These are phyloP conservation scores for Saturnia japonica DNA, from an alignment of 2,888 invertebrate genomes.

Conservation along the genomic window DNA sequence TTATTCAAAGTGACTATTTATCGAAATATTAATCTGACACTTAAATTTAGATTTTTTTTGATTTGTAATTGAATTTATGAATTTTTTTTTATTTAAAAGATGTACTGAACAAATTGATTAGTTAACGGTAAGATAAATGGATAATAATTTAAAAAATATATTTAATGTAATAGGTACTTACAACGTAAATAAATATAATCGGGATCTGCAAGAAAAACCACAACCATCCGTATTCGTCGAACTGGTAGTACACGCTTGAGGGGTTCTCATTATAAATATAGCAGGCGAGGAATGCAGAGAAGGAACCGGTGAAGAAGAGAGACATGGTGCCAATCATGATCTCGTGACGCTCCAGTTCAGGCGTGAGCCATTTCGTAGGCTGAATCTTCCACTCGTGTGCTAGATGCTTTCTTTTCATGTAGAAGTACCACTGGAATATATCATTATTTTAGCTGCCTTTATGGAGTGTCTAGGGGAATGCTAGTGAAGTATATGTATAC, in stretches of 20 bases:
- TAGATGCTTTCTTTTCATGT: constrained; percentile 82
- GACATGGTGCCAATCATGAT: constrained; percentile 84
- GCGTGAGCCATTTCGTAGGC: constrained; percentile 85
- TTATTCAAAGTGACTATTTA: too few relatives aligned
- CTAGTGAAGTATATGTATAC: background rate
- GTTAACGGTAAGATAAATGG: too few relatives aligned
- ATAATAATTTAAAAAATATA: background rate
- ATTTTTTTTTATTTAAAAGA: background rate
- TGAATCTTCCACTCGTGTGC: constrained; percentile 89
- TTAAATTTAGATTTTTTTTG: too few relatives aligned
- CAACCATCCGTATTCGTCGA: constrained; percentile 83
- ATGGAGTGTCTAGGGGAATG: too few relatives aligned
- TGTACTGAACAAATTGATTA: background rate
- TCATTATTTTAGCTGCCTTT: background rate
- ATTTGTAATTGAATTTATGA: too few relatives aligned
- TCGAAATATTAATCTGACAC: too few relatives aligned
- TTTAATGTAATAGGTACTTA: constrained; percentile 46
- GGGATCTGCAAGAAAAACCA: constrained; percentile 86
- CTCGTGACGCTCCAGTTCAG: constrained; percentile 86
- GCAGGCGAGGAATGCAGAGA: constrained; percentile 84
- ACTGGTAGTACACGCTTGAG: constrained; percentile 84
- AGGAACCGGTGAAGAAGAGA: constrained; percentile 77
- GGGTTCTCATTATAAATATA: constrained; percentile 86
- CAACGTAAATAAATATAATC: constrained; percentile 83
- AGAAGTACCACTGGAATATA: constrained; percentile 85